phyloP scores from a whole-genome alignment of 2,888 invertebrate genomes.

The Xestobium rufovillosum region DNA sequence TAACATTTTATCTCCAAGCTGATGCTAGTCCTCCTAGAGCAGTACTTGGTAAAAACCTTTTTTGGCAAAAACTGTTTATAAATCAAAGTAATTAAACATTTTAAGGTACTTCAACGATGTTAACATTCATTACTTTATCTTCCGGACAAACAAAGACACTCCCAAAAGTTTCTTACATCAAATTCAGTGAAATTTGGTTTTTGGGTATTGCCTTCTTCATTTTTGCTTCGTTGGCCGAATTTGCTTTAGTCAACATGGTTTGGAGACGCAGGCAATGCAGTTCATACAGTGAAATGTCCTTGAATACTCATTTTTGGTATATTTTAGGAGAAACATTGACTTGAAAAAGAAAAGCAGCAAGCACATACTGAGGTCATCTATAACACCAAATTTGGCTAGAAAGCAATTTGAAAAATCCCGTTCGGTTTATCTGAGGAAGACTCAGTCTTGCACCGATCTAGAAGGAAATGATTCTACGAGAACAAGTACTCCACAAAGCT shows the following conservation, averaged over 20 bases:
- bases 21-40: conserved; percentile 79
- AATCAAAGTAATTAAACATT: conserved; percentile 20
- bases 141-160: conserved; percentile 77
- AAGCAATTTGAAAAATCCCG: conserved; percentile 61
- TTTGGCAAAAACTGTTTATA: neutral
- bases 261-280: conserved; percentile 66
- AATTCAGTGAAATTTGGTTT: conserved; percentile 87
- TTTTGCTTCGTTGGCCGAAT: conserved; percentile 78
- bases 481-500: conserved; percentile 54
- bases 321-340: conserved; percentile 33
- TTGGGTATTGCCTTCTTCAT: conserved; percentile 77
- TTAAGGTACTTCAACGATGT: conserved; percentile 74
- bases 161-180: conserved; percentile 84
- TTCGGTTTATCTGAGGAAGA: conserved; percentile 55
- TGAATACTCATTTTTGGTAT: conserved; percentile 5
- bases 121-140: conserved; percentile 80
- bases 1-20: conserved; percentile 82
- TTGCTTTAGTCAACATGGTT: conserved; percentile 84
- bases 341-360: conserved; percentile 50
- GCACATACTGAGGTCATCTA: conserved; percentile 74
- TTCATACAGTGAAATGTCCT: neutral
- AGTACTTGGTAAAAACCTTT: conserved; percentile 55
- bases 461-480: conserved; percentile 48
- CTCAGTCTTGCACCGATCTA: conserved; percentile 66
- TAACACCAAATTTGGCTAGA: conserved; percentile 69